Conservation (phyloP, 2,113 vertebrate species). For the Himantopus leucocephalus region DNA sequence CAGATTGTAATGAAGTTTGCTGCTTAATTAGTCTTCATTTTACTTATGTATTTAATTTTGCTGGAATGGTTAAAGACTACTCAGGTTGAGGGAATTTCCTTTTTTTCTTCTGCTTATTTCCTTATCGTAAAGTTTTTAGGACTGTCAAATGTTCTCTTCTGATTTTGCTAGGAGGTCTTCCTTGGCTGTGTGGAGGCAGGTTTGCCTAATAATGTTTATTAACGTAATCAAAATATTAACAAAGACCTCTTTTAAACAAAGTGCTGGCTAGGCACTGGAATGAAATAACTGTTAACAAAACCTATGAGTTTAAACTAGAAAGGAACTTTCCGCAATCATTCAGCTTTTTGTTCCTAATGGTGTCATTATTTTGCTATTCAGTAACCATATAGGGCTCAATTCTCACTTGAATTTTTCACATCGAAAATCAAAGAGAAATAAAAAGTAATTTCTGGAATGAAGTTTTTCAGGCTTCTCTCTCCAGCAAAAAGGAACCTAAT, state of each 20-base stretch:
- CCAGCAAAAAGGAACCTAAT: neutral
- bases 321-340: neutral
- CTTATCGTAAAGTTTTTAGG: neutral
- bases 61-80: neutral
- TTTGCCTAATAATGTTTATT: conserved; percentile 50
- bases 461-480: neutral
- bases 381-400: neutral
- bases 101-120: neutral
- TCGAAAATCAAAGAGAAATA: neutral
- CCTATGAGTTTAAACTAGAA: neutral
- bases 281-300: conserved; percentile 51
- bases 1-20: conserved; percentile 8
- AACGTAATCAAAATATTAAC: conserved; percentile 58
- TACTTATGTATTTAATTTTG: conserved; percentile 49
- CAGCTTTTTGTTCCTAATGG: conserved; percentile 2
- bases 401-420: neutral
- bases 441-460: neutral
- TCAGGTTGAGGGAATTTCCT: neutral
- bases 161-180: conserved; percentile 20
- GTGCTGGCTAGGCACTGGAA: conserved; percentile 11
- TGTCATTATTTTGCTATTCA: neutral
- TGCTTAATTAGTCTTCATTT: conserved; percentile 43
- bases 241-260: conserved; percentile 51
- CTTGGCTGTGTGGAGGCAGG: neutral
- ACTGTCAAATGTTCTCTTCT: neutral